These are phyloP conservation scores for Nesogale talazaci DNA, from an alignment of 2,113 vertebrate genomes.

Conservation along the genomic window DNA sequence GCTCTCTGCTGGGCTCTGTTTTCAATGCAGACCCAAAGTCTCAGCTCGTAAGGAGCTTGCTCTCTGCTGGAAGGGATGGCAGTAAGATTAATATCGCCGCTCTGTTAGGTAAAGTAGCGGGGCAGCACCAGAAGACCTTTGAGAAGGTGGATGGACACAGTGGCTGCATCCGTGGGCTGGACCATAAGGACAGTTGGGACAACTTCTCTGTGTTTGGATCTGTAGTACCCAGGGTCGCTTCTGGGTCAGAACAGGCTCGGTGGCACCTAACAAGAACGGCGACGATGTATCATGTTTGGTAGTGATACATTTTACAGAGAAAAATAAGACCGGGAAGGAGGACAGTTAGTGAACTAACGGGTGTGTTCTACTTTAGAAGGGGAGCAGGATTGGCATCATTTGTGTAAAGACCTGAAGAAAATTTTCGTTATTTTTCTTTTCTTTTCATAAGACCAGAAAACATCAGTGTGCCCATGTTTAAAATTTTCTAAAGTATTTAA, in stretches of 20 bases:
- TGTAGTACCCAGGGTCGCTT: too few relatives aligned
- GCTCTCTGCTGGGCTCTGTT: not conserved
- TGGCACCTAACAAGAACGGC: too few relatives aligned
- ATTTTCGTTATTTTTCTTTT: not conserved
- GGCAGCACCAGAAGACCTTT: too few relatives aligned
- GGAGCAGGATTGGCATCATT: not conserved
- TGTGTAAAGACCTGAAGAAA: not conserved
- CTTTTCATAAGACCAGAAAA: not conserved
- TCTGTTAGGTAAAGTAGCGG: too few relatives aligned
- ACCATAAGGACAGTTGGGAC: too few relatives aligned
- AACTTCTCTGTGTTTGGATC: too few relatives aligned
- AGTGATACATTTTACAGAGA: not conserved
- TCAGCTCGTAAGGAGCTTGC: not conserved
- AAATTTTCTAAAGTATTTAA: conserved; percentile 1
- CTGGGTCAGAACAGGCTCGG: too few relatives aligned
- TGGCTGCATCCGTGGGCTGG: too few relatives aligned
- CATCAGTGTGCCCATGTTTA: not conserved
- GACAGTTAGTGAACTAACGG: not conserved
- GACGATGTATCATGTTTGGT: not conserved
- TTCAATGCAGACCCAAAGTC: not conserved
- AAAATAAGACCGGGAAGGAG: not conserved
- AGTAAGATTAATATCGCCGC: not conserved
- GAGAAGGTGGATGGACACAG: too few relatives aligned
- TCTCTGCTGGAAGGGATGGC: not conserved
- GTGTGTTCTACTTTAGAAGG: not conserved